Percentiles rank a stretch among this genome's conserved stretches.
phyloP scores from a whole-genome alignment of 2,888 invertebrate species.

The Andrena praecox region DNA sequence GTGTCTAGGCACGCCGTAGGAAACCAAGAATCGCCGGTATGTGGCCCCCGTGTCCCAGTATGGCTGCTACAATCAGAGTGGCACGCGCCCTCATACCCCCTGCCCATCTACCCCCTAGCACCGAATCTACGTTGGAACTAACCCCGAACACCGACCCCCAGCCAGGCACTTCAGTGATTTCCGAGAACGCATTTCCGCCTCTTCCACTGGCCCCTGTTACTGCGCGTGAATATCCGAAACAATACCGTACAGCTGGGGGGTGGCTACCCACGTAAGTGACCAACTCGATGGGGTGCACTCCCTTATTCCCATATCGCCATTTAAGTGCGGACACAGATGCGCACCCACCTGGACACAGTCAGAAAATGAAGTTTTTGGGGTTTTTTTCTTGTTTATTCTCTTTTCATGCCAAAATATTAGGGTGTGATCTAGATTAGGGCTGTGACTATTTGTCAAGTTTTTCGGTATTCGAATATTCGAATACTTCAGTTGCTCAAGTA shows the following conservation, averaged over 20 bases:
- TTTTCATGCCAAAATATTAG: too few relatives aligned
- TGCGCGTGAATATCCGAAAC: slow-evolving; percentile 31
- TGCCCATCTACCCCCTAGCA: slow-evolving; percentile 29
- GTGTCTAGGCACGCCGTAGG: slow-evolving; percentile 73
- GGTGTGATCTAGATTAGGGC: too few relatives aligned
- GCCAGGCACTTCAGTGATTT: slow-evolving; percentile 49
- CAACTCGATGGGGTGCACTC: background rate
- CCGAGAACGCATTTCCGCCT: slow-evolving; percentile 44
- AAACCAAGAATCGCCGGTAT: slow-evolving; percentile 78
- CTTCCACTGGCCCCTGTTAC: slow-evolving; percentile 20
- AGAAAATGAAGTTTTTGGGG: too few relatives aligned
- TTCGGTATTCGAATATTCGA: too few relatives aligned
- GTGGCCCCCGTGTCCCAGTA: slow-evolving; percentile 75
- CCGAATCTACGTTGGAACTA: slow-evolving; percentile 53
- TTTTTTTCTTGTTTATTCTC: too few relatives aligned
- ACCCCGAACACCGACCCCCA: slow-evolving; percentile 46
- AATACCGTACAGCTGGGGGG: background rate
- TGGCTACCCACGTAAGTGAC: background rate
- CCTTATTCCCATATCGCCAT: too few relatives aligned
- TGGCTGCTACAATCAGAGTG: slow-evolving; percentile 76
- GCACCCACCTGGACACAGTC: too few relatives aligned
- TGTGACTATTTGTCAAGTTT: too few relatives aligned
- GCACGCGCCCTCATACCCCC: slow-evolving; percentile 74
- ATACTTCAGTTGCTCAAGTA: too few relatives aligned
- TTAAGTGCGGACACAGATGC: too few relatives aligned